Base-by-base conservation (phyloP, 2,113 vertebrate species). In the Pterocles gutturalis region DNA sequence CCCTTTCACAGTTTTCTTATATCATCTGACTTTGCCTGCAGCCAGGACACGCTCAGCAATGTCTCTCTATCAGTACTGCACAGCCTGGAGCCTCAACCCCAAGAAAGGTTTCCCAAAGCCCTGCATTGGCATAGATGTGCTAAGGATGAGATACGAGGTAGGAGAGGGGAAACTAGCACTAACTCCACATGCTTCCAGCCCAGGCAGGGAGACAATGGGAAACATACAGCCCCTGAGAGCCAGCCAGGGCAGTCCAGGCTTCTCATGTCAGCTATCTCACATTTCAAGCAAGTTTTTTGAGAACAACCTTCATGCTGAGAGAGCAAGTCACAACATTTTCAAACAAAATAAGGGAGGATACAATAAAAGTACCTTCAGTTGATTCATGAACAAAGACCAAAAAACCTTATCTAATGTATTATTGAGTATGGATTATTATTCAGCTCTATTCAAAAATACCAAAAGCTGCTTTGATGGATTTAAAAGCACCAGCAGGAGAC, bases 401-500 rank as follows among this genome's bases (percentile, higher is more conserved):
- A 82, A 17, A 22, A 10, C 4, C 26, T 38, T 51, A 15, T 15
- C 38, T 65, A 51, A 86, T 58, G 11, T 67, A 73, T 80, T 87
- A 89, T 97, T 92, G 83, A 94, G 34, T 17, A 67, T 11, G n/a
- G 78, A 87, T 79, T 69, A 75, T 62, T 53, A 54, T 70, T 83
- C 67, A 87, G 21, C n/a, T 46, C 36, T 33, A 64, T 31, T 78
- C 4, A 91, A 85, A 80, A 71, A 53, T 43, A 90, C 54, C 64
- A 89, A 89, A 91, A 67, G 17, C 28, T 79, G 22, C 71, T 96
- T 95, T 96, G 57, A 93, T 83, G 57, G 64, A 76, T 84, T 72
- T 73, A 72, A 96, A 92, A 93, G 79, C 48, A 60, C n/a, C 78
- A 93, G 34, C 65, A 90, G 88, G 82, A 83, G 45, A 16, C 41